Conservation (phyloP, 2,797 vertebrate species). For the Crocidura indochinensis region DNA sequence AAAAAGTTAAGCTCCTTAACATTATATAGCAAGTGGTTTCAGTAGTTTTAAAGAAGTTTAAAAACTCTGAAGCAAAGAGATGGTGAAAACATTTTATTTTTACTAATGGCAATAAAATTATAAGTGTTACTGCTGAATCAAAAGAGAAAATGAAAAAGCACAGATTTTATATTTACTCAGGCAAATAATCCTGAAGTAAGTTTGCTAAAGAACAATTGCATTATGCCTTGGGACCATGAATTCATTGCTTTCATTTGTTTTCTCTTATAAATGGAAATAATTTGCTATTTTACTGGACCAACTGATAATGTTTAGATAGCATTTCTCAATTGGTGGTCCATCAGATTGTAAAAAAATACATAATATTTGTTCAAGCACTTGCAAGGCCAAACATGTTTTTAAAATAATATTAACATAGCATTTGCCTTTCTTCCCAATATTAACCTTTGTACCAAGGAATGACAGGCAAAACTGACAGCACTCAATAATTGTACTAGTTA, state of each 20-base stretch:
- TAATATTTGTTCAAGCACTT: background rate
- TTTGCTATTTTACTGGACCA: background rate
- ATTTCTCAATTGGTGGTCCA: background rate
- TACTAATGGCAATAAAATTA: background rate
- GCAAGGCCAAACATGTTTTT: conserved; percentile 10
- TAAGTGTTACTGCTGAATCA: background rate
- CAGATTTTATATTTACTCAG: background rate
- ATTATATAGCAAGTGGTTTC: background rate
- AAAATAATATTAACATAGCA: background rate
- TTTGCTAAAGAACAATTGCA: background rate
- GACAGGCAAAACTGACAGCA: background rate
- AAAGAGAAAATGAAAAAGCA: background rate
- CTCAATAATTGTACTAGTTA: background rate
- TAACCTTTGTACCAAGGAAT: background rate
- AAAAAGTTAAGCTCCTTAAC: conserved; percentile 11
- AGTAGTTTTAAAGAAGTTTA: background rate
- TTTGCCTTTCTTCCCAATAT: background rate
- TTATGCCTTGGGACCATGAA: background rate
- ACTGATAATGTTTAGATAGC: background rate
- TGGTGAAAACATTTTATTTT: background rate
- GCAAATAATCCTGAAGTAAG: background rate
- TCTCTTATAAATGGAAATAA: background rate
- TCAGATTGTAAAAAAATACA: background rate
- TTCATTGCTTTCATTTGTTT: background rate
- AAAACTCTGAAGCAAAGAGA: conserved; percentile 1